Conservation (phyloP, 2,797 vertebrate genomes). For the Notamacropus eugenii region DNA sequence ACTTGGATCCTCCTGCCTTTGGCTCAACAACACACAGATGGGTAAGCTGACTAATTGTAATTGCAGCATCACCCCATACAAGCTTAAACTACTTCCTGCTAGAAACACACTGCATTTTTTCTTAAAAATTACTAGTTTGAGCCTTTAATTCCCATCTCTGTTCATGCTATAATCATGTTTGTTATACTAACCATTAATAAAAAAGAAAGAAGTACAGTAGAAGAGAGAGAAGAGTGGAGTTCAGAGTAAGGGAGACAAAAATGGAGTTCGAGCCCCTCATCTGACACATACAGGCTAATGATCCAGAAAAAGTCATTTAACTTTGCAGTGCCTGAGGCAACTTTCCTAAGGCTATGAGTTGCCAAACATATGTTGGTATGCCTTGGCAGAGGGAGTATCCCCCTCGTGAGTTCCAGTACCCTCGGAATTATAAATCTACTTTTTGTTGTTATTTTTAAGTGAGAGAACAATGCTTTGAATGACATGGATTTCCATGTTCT, state of each 20-base stretch:
- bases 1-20: not conserved
- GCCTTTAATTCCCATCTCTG: conserved; percentile 18
- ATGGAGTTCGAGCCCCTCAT: not conserved
- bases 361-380: not conserved
- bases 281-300: not conserved
- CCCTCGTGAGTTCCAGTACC: not conserved
- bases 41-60: conserved; percentile 31
- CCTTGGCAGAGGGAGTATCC: not conserved
- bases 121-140: conserved; percentile 19
- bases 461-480: not conserved
- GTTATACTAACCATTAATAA: not conserved
- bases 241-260: not conserved
- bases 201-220: not conserved
- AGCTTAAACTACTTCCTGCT: conserved; percentile 40
- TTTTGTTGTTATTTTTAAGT: not conserved
- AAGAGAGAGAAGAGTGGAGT: not conserved
- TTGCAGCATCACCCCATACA: conserved; percentile 34
- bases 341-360: not conserved
- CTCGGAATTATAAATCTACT: not conserved
- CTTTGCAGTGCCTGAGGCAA: not conserved
- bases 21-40: conserved; percentile 5
- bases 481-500: not conserved
- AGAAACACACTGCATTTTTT: conserved; percentile 24
- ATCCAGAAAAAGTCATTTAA: not conserved
- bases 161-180: conserved; percentile 18